Evolutionary conservation across 1,140 invertebrate species (phyloP).

Genomic region (Cheumatopsyche charites): DNA sequence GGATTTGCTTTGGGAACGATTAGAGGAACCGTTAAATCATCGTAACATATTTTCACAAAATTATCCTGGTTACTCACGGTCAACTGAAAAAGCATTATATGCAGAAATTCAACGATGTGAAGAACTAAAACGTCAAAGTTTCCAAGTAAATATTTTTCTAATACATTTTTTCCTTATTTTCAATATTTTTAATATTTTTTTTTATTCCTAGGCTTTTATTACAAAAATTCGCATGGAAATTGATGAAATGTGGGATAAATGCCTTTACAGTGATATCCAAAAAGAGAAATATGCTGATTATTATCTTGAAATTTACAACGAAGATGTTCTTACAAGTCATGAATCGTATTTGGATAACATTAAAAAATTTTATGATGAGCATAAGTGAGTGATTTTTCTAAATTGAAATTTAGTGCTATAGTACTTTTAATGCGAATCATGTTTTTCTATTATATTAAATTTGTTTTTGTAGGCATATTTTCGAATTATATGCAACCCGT

Average conservation of each 20-base stretch:
- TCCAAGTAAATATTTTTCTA: constrained; percentile 55
- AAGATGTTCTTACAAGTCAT: constrained; percentile 75
- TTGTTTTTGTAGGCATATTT: constrained; percentile 59
- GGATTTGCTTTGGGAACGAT: constrained; percentile 65
- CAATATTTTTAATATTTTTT: constrained; percentile 14
- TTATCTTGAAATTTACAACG: constrained; percentile 68
- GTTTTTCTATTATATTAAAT: constrained; percentile 16
- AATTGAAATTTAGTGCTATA: constrained; percentile 18
- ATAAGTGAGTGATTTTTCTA: constrained; percentile 62
- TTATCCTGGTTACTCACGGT: constrained; percentile 59
- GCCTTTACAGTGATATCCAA: constrained; percentile 68
- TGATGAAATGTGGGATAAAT: constrained; percentile 72
- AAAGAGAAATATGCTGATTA: constrained; percentile 68
- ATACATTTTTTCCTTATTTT: background rate
- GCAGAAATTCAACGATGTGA: constrained; percentile 69
- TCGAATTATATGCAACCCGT: constrained; percentile 67
- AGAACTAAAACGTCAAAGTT: constrained; percentile 67
- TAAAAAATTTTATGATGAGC: constrained; percentile 69
- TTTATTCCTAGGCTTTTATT: constrained; percentile 64
- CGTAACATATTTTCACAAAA: constrained; percentile 60
- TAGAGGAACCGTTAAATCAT: constrained; percentile 62
- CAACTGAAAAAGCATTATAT: constrained; percentile 62
- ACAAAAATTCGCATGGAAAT: constrained; percentile 72
- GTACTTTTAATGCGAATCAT: constrained; percentile 22
- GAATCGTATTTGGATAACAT: constrained; percentile 75